Base-by-base conservation (phyloP, 2,888 invertebrate genomes). In the Pilophorus perplexus region DNA sequence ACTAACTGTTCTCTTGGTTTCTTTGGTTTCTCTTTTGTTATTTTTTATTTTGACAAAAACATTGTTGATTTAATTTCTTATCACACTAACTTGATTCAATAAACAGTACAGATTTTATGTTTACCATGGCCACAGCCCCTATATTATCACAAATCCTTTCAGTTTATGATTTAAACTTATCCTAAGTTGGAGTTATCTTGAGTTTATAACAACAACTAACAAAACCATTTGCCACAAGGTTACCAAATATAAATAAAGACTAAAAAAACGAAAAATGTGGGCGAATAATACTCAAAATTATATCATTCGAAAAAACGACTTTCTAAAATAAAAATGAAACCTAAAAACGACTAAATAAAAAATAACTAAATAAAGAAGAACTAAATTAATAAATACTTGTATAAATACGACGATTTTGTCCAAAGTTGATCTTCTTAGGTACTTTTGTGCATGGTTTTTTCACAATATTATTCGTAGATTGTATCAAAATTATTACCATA, bases 361-460 rank as follows among this genome's bases (percentile, higher is more conserved):
- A 20, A 20, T 23, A 64, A 50, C 40, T 65, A 64, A 67, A 64
- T 44, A 52, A 68, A 64, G 57, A 16, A 42, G 48, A 66, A 42
- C 46, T 44, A 55, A 62, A 66, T 65, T 66, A 46, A 57, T 59
- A 69, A 64, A 54, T 52, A 28, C 20, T 64, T 40, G 40, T 50
- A 50, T 65, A 65, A 67, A 69, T 65, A 66, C 64, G 27, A 66
- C 54, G 54, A 46, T 59, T 64, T 46, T 64, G 59, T 68, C 59
- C 55, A 70, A n/a, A 70, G 70, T 70, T 70, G 70, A 70, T 70
- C 70, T 70, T 70, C 70, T 70, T 70, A 70, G 70, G 66, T 59
- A 64, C 52, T 46, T 69, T 67, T 69, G 66, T 70, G 68, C 68
- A 70, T 70, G 70, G 67, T 67, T 68, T 68, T 52, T 52, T 65